Conservation (phyloP, 2,888 invertebrate genomes). For the Acrocyrtus sp. region DNA sequence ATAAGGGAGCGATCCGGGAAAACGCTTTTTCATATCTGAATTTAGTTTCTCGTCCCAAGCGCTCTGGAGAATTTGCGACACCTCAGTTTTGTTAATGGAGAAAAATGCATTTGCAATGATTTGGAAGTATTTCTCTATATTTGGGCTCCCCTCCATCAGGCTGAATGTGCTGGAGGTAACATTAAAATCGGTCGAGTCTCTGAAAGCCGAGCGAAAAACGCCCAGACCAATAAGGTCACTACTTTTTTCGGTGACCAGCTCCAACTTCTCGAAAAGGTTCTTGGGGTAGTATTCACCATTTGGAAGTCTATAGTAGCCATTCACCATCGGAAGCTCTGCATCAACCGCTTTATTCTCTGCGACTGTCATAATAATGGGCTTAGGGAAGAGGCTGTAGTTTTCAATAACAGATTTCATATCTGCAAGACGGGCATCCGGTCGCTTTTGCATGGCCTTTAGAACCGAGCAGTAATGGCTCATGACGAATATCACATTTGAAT, state of each 20-base stretch:
- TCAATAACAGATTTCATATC: conserved; percentile 30
- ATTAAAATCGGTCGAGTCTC: conserved; percentile 31
- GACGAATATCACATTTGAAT: conserved; percentile 49
- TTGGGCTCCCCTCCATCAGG: background rate
- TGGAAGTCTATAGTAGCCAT: conserved; percentile 44
- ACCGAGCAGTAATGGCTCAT: conserved; percentile 43
- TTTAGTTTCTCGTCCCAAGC: conserved; percentile 11
- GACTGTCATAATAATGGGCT: conserved; percentile 33
- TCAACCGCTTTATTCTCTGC: conserved; percentile 47
- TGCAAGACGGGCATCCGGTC: background rate
- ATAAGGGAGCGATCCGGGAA: conserved; percentile 23
- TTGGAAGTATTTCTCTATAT: background rate
- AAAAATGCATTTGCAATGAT: conserved; percentile 1
- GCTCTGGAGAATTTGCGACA: conserved; percentile 18
- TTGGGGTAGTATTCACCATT: conserved; percentile 47
- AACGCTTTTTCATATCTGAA: background rate
- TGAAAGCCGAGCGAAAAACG: conserved; percentile 30
- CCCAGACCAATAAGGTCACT: conserved; percentile 40
- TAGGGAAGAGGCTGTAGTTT: conserved; percentile 33
- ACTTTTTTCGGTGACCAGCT: conserved; percentile 12
- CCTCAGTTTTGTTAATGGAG: conserved; percentile 16
- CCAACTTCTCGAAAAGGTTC: conserved; percentile 45
- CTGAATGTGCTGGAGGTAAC: conserved; percentile 1
- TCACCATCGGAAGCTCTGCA: conserved; percentile 23
- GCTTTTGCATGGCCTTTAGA: background rate